phyloP scores from a whole-genome alignment of 2,888 invertebrate species.

The Cheilosia variabilis region DNA sequence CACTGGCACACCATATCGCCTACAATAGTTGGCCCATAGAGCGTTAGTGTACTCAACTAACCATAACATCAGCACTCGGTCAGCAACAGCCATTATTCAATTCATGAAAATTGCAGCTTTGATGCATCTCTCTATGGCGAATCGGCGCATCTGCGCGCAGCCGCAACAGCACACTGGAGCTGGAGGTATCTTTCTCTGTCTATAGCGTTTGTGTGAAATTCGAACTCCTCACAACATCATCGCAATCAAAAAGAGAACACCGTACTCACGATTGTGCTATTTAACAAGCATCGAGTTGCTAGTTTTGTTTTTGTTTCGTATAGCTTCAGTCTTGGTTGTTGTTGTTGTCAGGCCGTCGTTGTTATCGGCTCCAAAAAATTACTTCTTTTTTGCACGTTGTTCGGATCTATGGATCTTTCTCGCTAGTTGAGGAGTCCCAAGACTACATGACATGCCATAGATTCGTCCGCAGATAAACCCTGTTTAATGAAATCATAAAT shows the following conservation, averaged over 20 bases:
- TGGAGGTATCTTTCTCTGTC: conserved; percentile 65
- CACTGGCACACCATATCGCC: conserved; percentile 38
- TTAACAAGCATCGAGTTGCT: conserved; percentile 76
- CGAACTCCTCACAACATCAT: conserved; percentile 75
- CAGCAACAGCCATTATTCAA: conserved; percentile 76
- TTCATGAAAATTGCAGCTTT: conserved; percentile 75
- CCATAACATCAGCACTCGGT: conserved; percentile 75
- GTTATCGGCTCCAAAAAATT: conserved; percentile 77
- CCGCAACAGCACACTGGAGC: conserved; percentile 18
- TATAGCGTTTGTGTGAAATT: conserved; percentile 70
- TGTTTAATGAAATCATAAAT: conserved; percentile 83
- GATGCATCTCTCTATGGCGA: conserved; percentile 63
- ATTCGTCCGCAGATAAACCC: conserved; percentile 82
- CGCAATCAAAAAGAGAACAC: conserved; percentile 77
- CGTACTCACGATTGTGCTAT: conserved; percentile 77
- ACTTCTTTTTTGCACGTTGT: conserved; percentile 77
- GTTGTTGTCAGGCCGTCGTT: conserved; percentile 71
- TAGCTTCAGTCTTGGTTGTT: conserved; percentile 31
- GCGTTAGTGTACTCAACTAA: conserved; percentile 73
- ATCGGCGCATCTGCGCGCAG: conserved; percentile 19
- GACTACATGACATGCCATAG: conserved; percentile 79
- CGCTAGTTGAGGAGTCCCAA: conserved; percentile 65
- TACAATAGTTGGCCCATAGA: conserved; percentile 69
- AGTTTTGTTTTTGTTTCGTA: background rate
- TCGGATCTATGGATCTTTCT: conserved; percentile 73